phyloP scores from a whole-genome alignment of 2,113 vertebrate species.

The Coregonus clupeaformis region DNA sequence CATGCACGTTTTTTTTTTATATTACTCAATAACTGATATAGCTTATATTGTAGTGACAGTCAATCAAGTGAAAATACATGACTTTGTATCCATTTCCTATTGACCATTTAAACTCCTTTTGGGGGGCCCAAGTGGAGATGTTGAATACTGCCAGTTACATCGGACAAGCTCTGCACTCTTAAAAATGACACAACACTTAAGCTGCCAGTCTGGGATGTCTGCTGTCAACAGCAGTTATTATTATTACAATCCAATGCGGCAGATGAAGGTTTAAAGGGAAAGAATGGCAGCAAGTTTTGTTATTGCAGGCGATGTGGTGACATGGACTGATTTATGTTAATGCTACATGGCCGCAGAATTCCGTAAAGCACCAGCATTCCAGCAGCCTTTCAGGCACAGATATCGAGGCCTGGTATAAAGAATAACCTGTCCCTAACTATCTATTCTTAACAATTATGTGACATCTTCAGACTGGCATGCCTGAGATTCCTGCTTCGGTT shows the following conservation, averaged over 20 bases:
- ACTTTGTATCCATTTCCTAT: no score
- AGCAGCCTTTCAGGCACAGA: slow-evolving; percentile 9
- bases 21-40: no score
- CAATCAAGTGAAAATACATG: no score
- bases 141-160: not conserved
- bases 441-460: slow-evolving; percentile 20
- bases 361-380: slow-evolving; percentile 11
- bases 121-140: no score
- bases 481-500: slow-evolving; percentile 40
- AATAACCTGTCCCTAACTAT: slow-evolving; percentile 22
- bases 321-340: slow-evolving; percentile 12
- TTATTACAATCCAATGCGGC: not conserved
- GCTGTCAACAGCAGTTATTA: not conserved
- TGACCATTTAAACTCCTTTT: no score
- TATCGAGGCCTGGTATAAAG: slow-evolving; percentile 10
- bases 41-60: no score
- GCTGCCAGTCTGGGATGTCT: not conserved
- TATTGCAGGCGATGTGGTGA: not conserved
- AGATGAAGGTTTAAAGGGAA: not conserved
- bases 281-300: not conserved
- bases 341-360: not conserved
- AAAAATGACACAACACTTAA: not conserved
- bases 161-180: not conserved
- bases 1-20: no score
- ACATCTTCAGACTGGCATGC: slow-evolving; percentile 28